Evolutionary conservation across 2,113 vertebrate species (phyloP).

Genomic region (Bubalus kerabau): DNA sequence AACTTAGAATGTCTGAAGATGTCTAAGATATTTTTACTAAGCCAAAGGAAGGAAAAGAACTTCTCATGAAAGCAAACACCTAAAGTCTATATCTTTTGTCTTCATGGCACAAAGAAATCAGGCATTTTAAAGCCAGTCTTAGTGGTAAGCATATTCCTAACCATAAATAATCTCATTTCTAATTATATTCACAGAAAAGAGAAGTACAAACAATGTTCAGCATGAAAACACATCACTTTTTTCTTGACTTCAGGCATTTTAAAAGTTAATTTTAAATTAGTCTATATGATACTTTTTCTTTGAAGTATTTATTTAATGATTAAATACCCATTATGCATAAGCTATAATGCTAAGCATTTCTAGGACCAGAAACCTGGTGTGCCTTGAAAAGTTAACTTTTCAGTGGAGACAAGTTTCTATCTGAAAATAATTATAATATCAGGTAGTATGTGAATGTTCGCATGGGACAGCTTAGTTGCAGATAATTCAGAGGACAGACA

Average conservation of each 20-base stretch:
- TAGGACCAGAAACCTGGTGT: neutral
- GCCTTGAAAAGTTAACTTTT: neutral
- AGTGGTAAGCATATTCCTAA: neutral
- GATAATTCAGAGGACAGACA: neutral
- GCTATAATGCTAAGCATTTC: neutral
- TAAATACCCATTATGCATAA: neutral
- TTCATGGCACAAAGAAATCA: neutral
- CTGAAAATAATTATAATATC: neutral
- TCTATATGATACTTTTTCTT: neutral
- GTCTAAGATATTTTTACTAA: neutral
- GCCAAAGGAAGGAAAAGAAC: neutral
- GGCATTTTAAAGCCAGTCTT: neutral
- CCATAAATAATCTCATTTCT: constrained; percentile 4
- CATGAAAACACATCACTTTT: neutral
- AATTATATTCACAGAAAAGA: constrained; percentile 19
- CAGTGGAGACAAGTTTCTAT: neutral
- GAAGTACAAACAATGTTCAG: neutral
- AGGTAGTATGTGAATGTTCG: neutral
- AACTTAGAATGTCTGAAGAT: neutral
- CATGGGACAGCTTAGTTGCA: neutral
- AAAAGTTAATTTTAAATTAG: neutral
- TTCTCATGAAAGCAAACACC: neutral
- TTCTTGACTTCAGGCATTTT: neutral
- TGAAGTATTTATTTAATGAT: neutral
- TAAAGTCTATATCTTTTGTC: neutral